Base-by-base conservation (phyloP, 1,140 invertebrate genomes). In the Sarcophaga bullata region DNA sequence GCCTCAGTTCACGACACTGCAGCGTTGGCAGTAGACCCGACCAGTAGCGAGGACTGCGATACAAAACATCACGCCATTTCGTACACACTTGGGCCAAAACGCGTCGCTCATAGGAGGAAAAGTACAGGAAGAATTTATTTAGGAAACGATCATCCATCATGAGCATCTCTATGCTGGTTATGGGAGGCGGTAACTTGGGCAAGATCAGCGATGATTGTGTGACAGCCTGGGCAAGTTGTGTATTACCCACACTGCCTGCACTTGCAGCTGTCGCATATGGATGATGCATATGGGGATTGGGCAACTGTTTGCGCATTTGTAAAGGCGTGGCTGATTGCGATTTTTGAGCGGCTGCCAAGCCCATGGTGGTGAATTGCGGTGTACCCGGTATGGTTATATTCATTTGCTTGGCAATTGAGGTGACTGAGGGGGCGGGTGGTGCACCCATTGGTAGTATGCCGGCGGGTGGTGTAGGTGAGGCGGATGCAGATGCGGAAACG, bases 31-130 rank as follows among this genome's bases (percentile, higher is more conserved):
- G 91, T 68, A 98, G 91, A 3, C 96, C 95, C 17, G 93, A 92
- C 97, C 97, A 98, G 91, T 95, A 96, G 72, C 94, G 92, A 0
- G 95, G 95, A 58, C 94, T 94, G 37, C 95, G 93, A 89, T 98
- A 98, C 37, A 98, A 91, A 78, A 97, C 92, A 86, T 97, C 95
- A 82, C 96, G 92, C 97, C 97, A 98, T 88, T 93, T 92, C 83
- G 93, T 92, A 90, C 96, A 97, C 84, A 95, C 94, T 91, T 96
- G 95, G 17, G 96, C 95, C 84, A 98, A 91, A 8, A 93, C 91
- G 68, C 95, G 93, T 83, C 96, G 92, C 85, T 98, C 97, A 72
- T 92, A 92, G 0, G 95, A 91, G 68, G 93, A 94, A 88, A 98
- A 97, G 87, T 97, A 97, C 15, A 94, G 91, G 91, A 98, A 98